Conservation (phyloP, 2,113 vertebrate species). For the Psettodes erumei region DNA sequence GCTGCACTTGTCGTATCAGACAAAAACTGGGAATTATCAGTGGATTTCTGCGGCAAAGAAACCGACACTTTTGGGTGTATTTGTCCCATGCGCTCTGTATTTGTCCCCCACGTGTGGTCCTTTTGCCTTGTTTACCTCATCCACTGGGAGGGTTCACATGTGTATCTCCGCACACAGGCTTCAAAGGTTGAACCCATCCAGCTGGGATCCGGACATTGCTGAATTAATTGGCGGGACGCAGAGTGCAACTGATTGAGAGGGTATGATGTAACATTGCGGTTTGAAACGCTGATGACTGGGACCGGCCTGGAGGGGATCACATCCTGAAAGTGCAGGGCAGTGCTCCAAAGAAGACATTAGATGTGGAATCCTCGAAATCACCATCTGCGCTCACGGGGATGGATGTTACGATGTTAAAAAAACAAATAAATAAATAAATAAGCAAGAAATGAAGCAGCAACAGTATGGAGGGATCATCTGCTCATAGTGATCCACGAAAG, state of each 20-base stretch:
- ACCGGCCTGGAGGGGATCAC: slow-evolving; percentile 54
- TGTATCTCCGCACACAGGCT: slow-evolving; percentile 56
- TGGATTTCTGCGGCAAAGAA: slow-evolving; percentile 13
- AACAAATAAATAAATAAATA: neutral
- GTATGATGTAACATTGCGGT: slow-evolving; percentile 62
- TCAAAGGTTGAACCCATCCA: slow-evolving; percentile 56
- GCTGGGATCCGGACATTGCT: slow-evolving; percentile 50
- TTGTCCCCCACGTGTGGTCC: slow-evolving; percentile 20
- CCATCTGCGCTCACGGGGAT: slow-evolving; percentile 60
- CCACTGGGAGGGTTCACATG: slow-evolving; percentile 25
- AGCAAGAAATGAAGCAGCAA: slow-evolving; percentile 27
- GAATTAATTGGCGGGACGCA: slow-evolving; percentile 59
- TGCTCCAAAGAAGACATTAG: slow-evolving; percentile 65
- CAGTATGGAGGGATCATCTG: slow-evolving; percentile 52
- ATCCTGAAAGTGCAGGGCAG: slow-evolving; percentile 67
- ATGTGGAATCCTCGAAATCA: slow-evolving; percentile 68
- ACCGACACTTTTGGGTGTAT: slow-evolving; percentile 40
- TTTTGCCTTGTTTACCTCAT: slow-evolving; percentile 38
- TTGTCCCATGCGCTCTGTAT: slow-evolving; percentile 34
- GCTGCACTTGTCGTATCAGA: slow-evolving; percentile 4
- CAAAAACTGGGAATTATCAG: neutral
- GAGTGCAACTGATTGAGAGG: slow-evolving; percentile 61
- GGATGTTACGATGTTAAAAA: slow-evolving; percentile 52
- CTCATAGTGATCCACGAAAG: slow-evolving; percentile 67
- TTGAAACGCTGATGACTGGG: slow-evolving; percentile 62